Base-by-base conservation (phyloP, 1,140 invertebrate genomes). In the Drosophila kepulauana region DNA sequence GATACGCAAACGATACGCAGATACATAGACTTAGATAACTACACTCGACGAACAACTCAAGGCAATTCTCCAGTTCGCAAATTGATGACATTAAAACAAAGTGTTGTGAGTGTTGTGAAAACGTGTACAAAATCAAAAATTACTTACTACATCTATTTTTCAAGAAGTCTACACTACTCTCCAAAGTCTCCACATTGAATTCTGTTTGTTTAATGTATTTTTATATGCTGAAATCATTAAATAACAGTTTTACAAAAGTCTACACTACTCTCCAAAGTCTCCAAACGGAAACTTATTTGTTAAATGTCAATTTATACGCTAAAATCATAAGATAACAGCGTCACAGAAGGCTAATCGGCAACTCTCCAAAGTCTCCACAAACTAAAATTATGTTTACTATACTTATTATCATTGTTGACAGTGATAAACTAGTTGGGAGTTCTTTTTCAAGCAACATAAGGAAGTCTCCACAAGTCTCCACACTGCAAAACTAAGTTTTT, bases 11-110 rank as follows among this genome's bases (percentile, higher is more conserved):
- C 2, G 8, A n/a, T 33, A 28, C 20, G 25, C 25, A 52, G 49
- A 28, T 30, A 54, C 43, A 48, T 16, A 25, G 6, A 30, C 49
- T 5, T 56, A 28, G 33, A 48, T 46, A 45, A 15, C 35, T 54
- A 78, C 75, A 70, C 66, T 41, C 10, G 45, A 13, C 57, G 25
- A 41, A 63, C 58, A 57, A 11, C 11, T 11, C 11, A 13, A 52
- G 20, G 35, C 2, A 10, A 38, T 8, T 38, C 7, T 38, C 7
- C 35, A 38, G 8, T 10, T 10, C 7, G 7, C 2, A 10, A 38
- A 38, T 10, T 38, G 10, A 25, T 25, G 20, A 25, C 20, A 25
- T 25, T 25, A 25, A 3, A 25, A 25, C 20, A 33, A 33, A 8
- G 35, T 38, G 7, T 38, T 10, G 8, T 38, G 35, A 38, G 35